These are phyloP conservation scores for Anhinga anhinga DNA, from an alignment of 2,113 vertebrate species.

Conservation along the genomic window DNA sequence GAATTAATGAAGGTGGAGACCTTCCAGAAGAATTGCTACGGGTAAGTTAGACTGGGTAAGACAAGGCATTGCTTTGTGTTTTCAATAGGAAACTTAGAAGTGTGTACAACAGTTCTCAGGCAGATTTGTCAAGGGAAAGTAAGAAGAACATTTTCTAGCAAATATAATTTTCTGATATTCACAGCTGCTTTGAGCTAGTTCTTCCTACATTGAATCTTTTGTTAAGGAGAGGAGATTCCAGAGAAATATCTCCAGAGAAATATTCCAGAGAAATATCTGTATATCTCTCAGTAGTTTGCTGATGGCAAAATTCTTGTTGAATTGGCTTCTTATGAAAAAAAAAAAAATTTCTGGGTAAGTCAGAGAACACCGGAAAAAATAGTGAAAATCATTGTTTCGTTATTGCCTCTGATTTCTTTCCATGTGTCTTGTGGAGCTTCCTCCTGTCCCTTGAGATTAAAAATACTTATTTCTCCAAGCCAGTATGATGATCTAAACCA, in stretches of 20 bases:
- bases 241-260: no score
- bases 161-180: not conserved
- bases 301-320: not conserved
- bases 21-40: constrained; percentile 94
- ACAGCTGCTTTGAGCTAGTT: not conserved
- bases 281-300: not conserved
- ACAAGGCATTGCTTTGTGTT: not conserved
- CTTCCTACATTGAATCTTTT: not conserved
- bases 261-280: no score
- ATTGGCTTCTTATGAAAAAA: not conserved
- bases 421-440: not conserved
- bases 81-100: not conserved
- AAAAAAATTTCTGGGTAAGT: not conserved
- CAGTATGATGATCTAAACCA: not conserved
- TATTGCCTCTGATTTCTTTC: not conserved
- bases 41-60: constrained; percentile 72
- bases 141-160: not conserved
- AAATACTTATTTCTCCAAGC: not conserved
- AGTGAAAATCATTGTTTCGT: not conserved
- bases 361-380: not conserved
- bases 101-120: not conserved
- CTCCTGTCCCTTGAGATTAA: not conserved
- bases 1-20: constrained; percentile 97
- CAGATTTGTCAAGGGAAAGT: not conserved
- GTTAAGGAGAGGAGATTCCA: not conserved